Base-by-base conservation (phyloP, 2,113 vertebrate species). In the Lagopus leucura region DNA sequence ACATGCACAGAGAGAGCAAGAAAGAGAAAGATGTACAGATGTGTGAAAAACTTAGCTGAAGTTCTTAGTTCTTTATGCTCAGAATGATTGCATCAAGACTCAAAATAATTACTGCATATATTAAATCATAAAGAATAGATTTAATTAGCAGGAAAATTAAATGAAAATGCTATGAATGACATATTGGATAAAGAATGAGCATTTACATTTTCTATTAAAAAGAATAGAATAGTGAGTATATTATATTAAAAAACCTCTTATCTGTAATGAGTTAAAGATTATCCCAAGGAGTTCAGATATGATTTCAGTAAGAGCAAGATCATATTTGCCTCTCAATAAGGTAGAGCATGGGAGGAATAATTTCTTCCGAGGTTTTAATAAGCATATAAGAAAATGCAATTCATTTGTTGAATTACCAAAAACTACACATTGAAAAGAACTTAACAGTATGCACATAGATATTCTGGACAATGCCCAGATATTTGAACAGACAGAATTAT, bases 161-260 rank as follows among this genome's bases (percentile, higher is more conserved):
- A 85, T 72, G 76, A 36, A 80, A 87, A 66, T 80, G 38, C 63
- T 55, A 78, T 38, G 36, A 91, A 72, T 67, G 6, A 71, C 40
- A 76, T 8, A 90, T 78, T 36, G 71, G 78, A 80, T 83, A 88
- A 83, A 64, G 64, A 85, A 82, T 24, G 9, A 74, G 38, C 24
- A 81, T 88, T 92, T 86, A 43, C 5, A 61, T 91, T 86, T 95
- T 89, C 69, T 88, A 69, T 86, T 83, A 47, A 42, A 82, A 93
- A 64, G 2, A 43, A 67, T 32, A 92, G 73, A 76, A 50, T n/a
- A 32, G 6, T 24, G 0, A 58, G 2, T 8, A 48, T 36, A 60
- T 11, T 48, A 17, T 77, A 82, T 89, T 69, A 57, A 75, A 84
- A 80, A 75, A 52, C 45, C 2, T 81, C 64, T 88, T 83, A 71